Conservation (phyloP, 1,140 invertebrate species). For the Amyelois transitella region DNA sequence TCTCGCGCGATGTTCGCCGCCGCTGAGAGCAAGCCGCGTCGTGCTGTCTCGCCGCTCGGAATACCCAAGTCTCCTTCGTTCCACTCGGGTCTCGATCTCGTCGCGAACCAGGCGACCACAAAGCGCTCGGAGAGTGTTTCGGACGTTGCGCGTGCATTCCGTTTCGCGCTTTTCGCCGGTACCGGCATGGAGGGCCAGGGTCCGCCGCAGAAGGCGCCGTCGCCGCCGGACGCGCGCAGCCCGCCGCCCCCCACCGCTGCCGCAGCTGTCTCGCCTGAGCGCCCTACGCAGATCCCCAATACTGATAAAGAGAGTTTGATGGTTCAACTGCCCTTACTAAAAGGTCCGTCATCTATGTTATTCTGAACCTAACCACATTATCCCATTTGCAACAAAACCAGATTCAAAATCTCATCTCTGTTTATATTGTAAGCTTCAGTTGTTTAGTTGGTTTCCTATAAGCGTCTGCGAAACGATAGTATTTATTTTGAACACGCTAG, state of each 20-base stretch:
- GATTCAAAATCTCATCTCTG: slow-evolving; percentile 14
- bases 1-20: slow-evolving; percentile 70
- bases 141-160: slow-evolving; percentile 69
- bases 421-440: slow-evolving; percentile 28
- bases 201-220: slow-evolving; percentile 53
- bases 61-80: slow-evolving; percentile 90
- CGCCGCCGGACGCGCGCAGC: slow-evolving; percentile 57
- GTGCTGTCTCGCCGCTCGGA: slow-evolving; percentile 75
- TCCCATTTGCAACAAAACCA: background rate
- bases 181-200: slow-evolving; percentile 58
- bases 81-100: slow-evolving; percentile 85
- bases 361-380: background rate
- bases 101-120: slow-evolving; percentile 75
- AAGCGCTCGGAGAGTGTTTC: slow-evolving; percentile 68
- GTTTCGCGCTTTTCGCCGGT: slow-evolving; percentile 55
- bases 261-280: slow-evolving; percentile 45
- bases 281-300: slow-evolving; percentile 34
- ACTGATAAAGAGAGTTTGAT: slow-evolving; percentile 64
- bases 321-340: slow-evolving; percentile 65
- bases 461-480: slow-evolving; percentile 13
- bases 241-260: slow-evolving; percentile 43
- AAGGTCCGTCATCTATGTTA: slow-evolving; percentile 50
- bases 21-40: slow-evolving; percentile 74
- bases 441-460: slow-evolving; percentile 22
- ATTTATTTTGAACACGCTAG: slow-evolving; percentile 16